A percentile compares a stretch with the other conserved stretches of the same genome.
These are phyloP conservation scores for Saturnia japonica DNA, from an alignment of 2,888 invertebrate species.

Conservation along the genomic window DNA sequence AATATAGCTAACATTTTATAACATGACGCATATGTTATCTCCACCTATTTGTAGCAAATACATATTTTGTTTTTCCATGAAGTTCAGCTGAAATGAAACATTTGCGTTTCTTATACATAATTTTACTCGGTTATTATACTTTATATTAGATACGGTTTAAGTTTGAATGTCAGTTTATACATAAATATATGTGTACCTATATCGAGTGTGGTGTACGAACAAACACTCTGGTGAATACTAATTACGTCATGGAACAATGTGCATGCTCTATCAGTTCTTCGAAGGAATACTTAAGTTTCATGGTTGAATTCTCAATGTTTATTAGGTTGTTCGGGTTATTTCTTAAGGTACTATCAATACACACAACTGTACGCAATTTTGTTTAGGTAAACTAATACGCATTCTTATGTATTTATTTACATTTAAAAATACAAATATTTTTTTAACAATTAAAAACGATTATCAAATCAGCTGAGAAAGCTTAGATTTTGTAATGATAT, in stretches of 20 bases:
- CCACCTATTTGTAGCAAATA: neutral
- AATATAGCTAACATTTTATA: neutral
- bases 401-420: no score
- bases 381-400: no score
- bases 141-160: slow-evolving; percentile 71
- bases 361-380: neutral
- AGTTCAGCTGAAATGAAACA: slow-evolving; percentile 12
- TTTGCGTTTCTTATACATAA: neutral
- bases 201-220: slow-evolving; percentile 39
- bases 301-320: slow-evolving; percentile 23
- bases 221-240: slow-evolving; percentile 55
- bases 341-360: neutral
- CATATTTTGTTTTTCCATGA: neutral
- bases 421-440: no score
- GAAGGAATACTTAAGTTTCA: slow-evolving; percentile 39
- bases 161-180: slow-evolving; percentile 62
- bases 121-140: slow-evolving; percentile 43
- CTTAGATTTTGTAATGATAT: no score
- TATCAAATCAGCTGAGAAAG: no score
- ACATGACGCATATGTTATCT: neutral
- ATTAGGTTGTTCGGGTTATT: slow-evolving; percentile 7
- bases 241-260: slow-evolving; percentile 50
- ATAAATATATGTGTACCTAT: slow-evolving; percentile 26
- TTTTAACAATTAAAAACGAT: no score
- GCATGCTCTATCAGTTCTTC: slow-evolving; percentile 62